phyloP scores from a whole-genome alignment of 2,797 vertebrate genomes.

The Pteropus rufus region DNA sequence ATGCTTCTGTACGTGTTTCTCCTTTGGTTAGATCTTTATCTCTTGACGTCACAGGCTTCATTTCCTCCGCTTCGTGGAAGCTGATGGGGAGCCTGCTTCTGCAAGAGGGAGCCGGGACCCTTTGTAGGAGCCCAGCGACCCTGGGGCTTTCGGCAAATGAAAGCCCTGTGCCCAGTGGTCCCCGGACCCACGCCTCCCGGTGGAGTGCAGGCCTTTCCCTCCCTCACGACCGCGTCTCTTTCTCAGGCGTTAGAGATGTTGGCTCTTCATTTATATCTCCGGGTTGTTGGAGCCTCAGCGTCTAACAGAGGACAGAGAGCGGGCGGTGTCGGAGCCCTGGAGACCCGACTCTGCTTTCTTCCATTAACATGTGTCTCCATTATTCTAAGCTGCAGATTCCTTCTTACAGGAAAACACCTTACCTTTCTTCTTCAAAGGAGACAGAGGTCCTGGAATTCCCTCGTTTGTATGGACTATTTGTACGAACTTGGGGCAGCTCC shows the following conservation, averaged over 20 bases:
- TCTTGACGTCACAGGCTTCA: conserved; percentile 27
- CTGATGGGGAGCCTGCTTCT: neutral
- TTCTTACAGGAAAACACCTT: neutral
- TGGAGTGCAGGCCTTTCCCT: neutral
- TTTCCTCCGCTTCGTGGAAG: conserved; percentile 30
- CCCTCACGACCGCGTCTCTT: neutral
- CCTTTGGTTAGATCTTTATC: conserved; percentile 55
- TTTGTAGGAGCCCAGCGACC: neutral
- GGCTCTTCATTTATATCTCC: neutral
- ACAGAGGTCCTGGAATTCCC: neutral
- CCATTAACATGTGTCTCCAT: neutral
- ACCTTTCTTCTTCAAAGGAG: neutral
- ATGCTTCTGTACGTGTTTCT: neutral
- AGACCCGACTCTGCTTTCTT: neutral
- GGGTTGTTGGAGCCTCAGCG: neutral
- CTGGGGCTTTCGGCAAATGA: neutral
- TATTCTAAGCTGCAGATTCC: neutral
- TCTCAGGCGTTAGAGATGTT: neutral
- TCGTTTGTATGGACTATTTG: neutral
- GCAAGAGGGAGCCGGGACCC: neutral
- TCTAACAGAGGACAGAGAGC: neutral
- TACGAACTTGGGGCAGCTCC: too few species aligned
- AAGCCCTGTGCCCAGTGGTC: neutral
- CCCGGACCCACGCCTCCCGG: neutral
- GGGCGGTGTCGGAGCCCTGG: neutral